A percentile compares a stretch with the other conserved stretches of the same genome.
These are phyloP conservation scores for Patella ulyssiponensis DNA, from an alignment of 2,888 invertebrate genomes.

Conservation along the genomic window DNA sequence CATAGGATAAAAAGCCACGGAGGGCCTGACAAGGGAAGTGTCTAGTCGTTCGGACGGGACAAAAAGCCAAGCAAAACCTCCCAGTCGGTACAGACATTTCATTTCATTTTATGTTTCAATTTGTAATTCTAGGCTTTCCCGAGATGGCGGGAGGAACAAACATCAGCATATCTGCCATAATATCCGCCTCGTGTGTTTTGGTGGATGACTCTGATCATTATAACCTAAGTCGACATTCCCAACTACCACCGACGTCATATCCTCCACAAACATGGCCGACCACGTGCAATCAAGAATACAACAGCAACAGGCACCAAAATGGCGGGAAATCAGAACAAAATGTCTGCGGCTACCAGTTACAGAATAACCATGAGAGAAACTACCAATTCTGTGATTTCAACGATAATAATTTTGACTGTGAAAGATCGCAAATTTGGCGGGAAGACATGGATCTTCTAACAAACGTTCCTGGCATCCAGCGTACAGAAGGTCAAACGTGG, in stretches of 20 bases:
- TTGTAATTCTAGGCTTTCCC: too few species aligned
- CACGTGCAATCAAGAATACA: not conserved
- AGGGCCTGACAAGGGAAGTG: too few species aligned
- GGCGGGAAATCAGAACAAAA: constrained; percentile 12
- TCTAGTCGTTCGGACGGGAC: too few species aligned
- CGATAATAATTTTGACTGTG: too few species aligned
- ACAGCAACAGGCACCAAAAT: constrained; percentile 20
- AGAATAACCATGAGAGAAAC: not conserved
- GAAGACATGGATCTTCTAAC: too few species aligned
- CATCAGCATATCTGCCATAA: constrained; percentile 39
- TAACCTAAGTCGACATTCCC: not conserved
- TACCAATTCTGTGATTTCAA: constrained; percentile 9
- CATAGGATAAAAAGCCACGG: too few species aligned
- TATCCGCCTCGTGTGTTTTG: constrained; percentile 38
- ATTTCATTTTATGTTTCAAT: too few species aligned
- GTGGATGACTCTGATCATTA: constrained; percentile 27
- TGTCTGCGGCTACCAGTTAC: not conserved
- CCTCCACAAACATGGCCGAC: constrained; percentile 15
- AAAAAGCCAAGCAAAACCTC: too few species aligned
- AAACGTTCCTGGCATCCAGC: too few species aligned
- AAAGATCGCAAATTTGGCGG: too few species aligned
- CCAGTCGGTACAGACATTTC: too few species aligned
- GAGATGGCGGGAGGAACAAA: not conserved
- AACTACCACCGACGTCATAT: constrained; percentile 15
- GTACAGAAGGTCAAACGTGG: too few species aligned